Conservation (phyloP, 2,888 invertebrate genomes). For the Temnothorax unifasciatus region DNA sequence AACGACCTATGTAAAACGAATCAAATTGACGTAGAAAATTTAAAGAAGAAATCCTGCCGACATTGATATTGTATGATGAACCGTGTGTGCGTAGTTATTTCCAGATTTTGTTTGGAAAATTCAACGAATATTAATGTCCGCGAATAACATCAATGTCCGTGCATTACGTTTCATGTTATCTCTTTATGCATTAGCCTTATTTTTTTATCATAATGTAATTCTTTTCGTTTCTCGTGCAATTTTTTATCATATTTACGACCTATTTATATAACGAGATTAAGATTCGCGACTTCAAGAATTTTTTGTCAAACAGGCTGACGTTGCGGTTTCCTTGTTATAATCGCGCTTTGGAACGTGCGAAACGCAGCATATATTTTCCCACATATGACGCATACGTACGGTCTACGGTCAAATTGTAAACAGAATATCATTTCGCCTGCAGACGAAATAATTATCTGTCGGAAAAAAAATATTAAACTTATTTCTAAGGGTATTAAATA, state of each 20-base stretch:
- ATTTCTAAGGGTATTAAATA: not conserved
- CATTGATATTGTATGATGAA: not conserved
- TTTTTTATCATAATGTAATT: not conserved
- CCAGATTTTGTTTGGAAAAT: not conserved
- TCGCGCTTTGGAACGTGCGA: not conserved
- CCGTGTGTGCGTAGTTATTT: not conserved
- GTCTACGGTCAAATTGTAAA: not conserved
- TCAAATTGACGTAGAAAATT: not conserved
- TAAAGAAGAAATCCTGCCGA: not conserved
- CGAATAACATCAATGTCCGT: not conserved
- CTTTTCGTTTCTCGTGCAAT: not conserved
- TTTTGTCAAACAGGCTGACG: not conserved
- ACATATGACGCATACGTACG: not conserved
- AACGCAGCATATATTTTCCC: not conserved
- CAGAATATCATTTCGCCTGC: not conserved
- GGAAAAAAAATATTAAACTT: not conserved
- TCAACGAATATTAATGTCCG: not conserved
- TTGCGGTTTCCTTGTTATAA: not conserved
- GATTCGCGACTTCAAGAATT: not conserved
- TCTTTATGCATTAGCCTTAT: not conserved
- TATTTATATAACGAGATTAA: slow-evolving; percentile 16
- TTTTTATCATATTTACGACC: not conserved
- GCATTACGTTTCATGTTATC: not conserved
- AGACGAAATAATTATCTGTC: not conserved
- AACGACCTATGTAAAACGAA: not conserved